Base-by-base conservation (phyloP, 1,140 invertebrate genomes). In the Cyrtorhinus lividipennis region DNA sequence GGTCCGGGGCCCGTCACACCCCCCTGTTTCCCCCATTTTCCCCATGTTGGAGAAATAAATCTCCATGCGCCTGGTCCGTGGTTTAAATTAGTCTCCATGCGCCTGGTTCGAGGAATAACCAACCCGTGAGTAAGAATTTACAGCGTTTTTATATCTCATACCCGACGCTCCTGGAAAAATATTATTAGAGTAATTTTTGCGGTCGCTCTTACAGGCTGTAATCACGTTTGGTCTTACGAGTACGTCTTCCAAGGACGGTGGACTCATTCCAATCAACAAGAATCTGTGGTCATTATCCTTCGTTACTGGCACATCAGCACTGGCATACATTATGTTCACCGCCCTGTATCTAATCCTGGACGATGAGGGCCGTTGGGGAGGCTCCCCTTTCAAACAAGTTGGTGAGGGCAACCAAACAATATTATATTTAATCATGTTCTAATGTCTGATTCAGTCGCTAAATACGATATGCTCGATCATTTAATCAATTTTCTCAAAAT, bases 271-370 rank as follows among this genome's bases (percentile, higher is more conserved):
- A 12, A 70, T 94, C 0, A 94, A 91, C 72, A 94, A 94, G 77
- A 90, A 90, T 71, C 74, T 97, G 18, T 95, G 92, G 91, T 84
- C 70, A 66, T 72, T 94, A 2, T 95, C 92, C 0, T 96, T 86
- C 75, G 84, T 90, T 0, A 75, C 92, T 20, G 80, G 66, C 24
- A 67, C 87, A 0, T 83, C 83, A 2, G 80, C 83, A 13, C 77
- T 88, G 67, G 88, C 86, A 3, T 83, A 90, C 66, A 69, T 86
- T 0, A 68, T 95, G 1, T 78, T 95, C 1, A 77, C 82, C 2
- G 69, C 83, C 44, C 80, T 89, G 65, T 94, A 91, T 73, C 73
- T 88, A 10, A 67, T 92, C 15, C 83, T 94, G 1, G 93, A 97
- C 72, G 83, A 92, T 0, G 72, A 78, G 59, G 72, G 80, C 27